Evolutionary conservation across 1,140 invertebrate genomes (phyloP).

Genomic region (Pectinophora gossypiella): DNA sequence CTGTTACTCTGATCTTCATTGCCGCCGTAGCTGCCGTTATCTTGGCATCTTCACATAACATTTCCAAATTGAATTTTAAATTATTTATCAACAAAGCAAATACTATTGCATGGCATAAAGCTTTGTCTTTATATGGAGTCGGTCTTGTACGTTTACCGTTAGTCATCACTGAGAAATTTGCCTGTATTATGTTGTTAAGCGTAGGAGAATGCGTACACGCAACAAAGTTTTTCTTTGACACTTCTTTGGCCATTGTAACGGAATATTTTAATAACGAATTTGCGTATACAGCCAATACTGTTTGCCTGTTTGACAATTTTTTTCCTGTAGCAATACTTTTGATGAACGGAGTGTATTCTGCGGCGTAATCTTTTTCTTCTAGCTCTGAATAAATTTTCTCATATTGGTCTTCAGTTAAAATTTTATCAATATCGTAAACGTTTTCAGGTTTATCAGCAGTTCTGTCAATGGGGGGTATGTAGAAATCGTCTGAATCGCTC

Average conservation of each 20-base stretch:
- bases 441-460: constrained; percentile 31
- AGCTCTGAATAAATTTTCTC: constrained; percentile 47
- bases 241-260: constrained; percentile 28
- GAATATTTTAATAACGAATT: constrained; percentile 39
- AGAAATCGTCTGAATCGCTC: constrained; percentile 47
- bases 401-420: constrained; percentile 43
- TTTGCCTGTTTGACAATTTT: constrained; percentile 28
- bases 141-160: constrained; percentile 38
- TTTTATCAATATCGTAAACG: constrained; percentile 44
- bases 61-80: constrained; percentile 41
- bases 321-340: constrained; percentile 31
- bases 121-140: constrained; percentile 46
- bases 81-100: constrained; percentile 52
- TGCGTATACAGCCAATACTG: constrained; percentile 47
- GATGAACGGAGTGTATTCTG: constrained; percentile 33
- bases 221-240: constrained; percentile 39
- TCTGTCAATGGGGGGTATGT: constrained; percentile 52
- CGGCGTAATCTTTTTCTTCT: constrained; percentile 34
- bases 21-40: constrained; percentile 27
- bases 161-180: constrained; percentile 31
- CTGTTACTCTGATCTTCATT: constrained; percentile 39
- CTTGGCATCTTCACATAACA: constrained; percentile 37
- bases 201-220: constrained; percentile 35
- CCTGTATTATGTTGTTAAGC: constrained; percentile 41
- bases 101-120: constrained; percentile 49